Evolutionary conservation across 2,797 vertebrate genomes (phyloP), one percentile per base, ranked within the genome.

Genomic region (Ptychadena robeensis): DNA sequence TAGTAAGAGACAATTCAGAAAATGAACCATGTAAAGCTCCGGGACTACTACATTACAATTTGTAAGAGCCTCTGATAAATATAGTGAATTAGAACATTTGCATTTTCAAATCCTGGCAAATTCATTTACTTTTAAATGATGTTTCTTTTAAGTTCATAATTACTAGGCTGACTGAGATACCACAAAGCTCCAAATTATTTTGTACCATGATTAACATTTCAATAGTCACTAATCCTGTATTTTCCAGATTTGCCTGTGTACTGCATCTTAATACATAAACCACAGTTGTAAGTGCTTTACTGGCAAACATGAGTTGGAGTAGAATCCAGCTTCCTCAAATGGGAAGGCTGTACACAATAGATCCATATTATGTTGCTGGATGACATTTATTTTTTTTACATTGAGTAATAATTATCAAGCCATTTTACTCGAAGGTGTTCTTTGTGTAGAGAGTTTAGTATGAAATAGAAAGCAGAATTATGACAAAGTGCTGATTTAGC

Each of bases 1-100:
- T 25, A 82, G 69, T 82, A 87, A 89, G 82, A 88, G 77, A 88
- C 76, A 0, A 0, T 89, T 88, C 86, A 67, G 31, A 86, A 88
- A 74, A 57, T 87, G 88, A 88, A 88, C 86, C 71, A 87, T 6
- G 7, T 73, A 37, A 65, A 77, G 73, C n/a, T 86, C 79, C 83
- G 76, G 85, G 30, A 82, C 84, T 65, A 82, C 84, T 65, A 73
- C 34, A 80, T 63, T 40, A 40, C 69, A 30, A 65, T 63, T 74
- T 57, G 67, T 25, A 73, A 53, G 18, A 70, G 82, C 82, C 82
- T 76, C 72, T 74, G 57, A 38, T 18, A 48, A 64, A 69, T 71
- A 25, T 44, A 8, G 7, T 7, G 57, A 35, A 37, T 57, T 67
- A 81, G n/a, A 76, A 82, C 38, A 10, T 14, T 22, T 15, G 15